Evolutionary conservation across 2,113 vertebrate species (phyloP).

Genomic region (Coturnix japonica): DNA sequence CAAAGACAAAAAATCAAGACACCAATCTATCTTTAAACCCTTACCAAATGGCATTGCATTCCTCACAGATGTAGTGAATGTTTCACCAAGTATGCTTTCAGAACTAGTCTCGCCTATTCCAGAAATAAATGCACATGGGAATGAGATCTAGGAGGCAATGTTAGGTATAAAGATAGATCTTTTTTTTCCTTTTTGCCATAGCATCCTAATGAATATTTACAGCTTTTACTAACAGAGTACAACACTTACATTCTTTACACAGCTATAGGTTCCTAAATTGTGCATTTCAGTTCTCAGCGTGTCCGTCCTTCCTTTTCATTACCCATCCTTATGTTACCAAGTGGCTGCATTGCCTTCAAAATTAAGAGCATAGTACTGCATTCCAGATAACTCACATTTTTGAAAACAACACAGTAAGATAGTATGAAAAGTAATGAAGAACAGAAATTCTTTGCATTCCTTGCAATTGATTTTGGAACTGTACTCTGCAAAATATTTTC

Average conservation of each 20-base stretch:
- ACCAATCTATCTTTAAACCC: neutral
- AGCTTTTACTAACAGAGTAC: neutral
- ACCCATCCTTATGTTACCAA: neutral
- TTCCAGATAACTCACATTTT: neutral
- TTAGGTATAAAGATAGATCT: neutral
- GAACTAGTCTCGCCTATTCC: neutral
- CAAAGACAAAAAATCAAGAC: neutral
- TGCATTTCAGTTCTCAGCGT: neutral
- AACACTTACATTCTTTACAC: neutral
- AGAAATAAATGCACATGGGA: neutral
- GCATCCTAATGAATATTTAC: rapidly evolving
- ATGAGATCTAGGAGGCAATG: neutral
- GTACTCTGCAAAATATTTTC: neutral
- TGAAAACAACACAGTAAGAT: neutral
- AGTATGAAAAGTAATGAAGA: neutral
- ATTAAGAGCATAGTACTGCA: neutral
- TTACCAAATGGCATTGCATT: neutral
- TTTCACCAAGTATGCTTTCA: neutral
- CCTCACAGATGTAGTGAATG: neutral
- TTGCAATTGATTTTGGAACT: neutral
- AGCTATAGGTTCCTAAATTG: neutral
- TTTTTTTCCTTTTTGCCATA: neutral
- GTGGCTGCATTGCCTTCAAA: neutral
- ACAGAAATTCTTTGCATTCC: neutral
- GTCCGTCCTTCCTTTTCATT: neutral